phyloP scores from a whole-genome alignment of 2,888 invertebrate genomes.

The Melanotus villosus region DNA sequence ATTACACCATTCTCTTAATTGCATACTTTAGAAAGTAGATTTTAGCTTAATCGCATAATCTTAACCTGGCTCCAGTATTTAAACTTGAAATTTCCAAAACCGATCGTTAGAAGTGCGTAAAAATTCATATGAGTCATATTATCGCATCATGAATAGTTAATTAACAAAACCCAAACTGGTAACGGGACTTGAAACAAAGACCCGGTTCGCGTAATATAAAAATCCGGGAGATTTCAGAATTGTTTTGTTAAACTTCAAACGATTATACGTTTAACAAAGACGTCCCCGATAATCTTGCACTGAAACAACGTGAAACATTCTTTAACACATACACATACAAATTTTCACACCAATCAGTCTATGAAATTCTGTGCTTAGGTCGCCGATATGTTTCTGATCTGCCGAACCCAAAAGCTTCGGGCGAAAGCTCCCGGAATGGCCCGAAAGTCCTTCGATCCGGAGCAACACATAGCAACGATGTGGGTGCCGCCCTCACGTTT shows the following conservation, averaged over 20 bases:
- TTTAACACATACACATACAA: constrained; percentile 39
- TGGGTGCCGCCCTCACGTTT: constrained; percentile 59
- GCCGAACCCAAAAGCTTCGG: constrained; percentile 58
- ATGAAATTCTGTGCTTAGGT: constrained; percentile 44
- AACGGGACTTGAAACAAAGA: constrained; percentile 26
- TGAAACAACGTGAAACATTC: constrained; percentile 9
- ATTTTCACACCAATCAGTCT: constrained; percentile 43
- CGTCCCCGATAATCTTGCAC: constrained; percentile 7
- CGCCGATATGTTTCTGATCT: constrained; percentile 54
- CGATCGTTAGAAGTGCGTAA: constrained; percentile 5
- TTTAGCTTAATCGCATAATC: too few relatives aligned
- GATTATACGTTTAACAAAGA: neutral
- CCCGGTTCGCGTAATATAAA: neutral
- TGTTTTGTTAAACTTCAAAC: neutral
- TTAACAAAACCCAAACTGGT: constrained; percentile 17
- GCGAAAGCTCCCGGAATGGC: constrained; percentile 59
- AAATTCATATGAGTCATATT: constrained; percentile 53
- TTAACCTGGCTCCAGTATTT: too few relatives aligned
- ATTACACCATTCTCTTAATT: constrained; percentile 1
- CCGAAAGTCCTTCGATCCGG: constrained; percentile 65
- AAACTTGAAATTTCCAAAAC: neutral
- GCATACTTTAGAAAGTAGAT: neutral
- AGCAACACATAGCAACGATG: constrained; percentile 67
- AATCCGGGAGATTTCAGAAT: neutral
- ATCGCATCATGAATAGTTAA: constrained; percentile 47